Conservation (phyloP, 2,113 vertebrate genomes). For the Prolemur simus region DNA sequence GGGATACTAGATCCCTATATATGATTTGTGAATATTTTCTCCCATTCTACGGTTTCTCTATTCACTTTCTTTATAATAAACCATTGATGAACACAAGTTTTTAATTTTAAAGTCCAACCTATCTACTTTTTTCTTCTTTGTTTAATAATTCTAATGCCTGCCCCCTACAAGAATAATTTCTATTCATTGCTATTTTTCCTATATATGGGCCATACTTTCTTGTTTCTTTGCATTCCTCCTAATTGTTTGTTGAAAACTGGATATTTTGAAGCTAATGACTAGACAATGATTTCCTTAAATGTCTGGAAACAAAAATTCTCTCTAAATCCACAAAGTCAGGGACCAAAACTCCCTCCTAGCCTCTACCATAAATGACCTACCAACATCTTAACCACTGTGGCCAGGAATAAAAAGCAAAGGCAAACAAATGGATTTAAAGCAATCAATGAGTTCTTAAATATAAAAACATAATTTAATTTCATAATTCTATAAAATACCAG, state of each 20-base stretch:
- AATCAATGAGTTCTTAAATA: slow-evolving; percentile 43
- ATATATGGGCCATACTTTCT: not conserved
- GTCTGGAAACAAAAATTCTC: slow-evolving; percentile 26
- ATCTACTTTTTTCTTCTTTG: not conserved
- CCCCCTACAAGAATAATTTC: not conserved
- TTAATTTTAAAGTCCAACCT: not conserved
- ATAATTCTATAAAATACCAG: slow-evolving; percentile 1
- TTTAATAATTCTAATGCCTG: not conserved
- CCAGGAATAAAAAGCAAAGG: slow-evolving; percentile 13
- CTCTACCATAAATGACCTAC: not conserved
- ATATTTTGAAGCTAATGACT: slow-evolving; percentile 1
- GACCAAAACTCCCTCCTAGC: not conserved
- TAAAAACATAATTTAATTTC: not conserved
- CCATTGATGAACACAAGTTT: not conserved
- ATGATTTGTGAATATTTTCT: not conserved
- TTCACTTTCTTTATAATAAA: not conserved
- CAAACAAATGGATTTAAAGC: not conserved
- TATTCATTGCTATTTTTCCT: not conserved
- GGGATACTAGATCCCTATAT: not conserved
- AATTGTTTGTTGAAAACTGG: not conserved
- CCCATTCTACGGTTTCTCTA: not conserved
- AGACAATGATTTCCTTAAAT: not conserved
- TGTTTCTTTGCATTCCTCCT: not conserved
- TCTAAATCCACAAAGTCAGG: not conserved
- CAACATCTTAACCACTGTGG: not conserved